phyloP scores from a whole-genome alignment of 1,140 invertebrate genomes.

The Diploscapter pachys region DNA sequence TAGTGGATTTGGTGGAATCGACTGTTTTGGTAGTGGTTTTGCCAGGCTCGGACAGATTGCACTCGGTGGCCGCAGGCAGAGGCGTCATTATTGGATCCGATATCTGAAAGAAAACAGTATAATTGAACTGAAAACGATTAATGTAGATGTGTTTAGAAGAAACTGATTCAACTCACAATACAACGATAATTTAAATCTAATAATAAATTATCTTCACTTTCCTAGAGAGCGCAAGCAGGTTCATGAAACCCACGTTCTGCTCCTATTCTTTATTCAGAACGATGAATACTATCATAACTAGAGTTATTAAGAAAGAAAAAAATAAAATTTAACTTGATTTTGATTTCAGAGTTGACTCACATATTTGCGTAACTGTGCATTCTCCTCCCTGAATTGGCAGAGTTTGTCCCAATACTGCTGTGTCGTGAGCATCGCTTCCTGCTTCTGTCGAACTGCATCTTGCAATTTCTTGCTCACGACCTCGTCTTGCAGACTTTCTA shows the following conservation, averaged over 20 bases:
- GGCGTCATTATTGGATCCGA: constrained; percentile 26
- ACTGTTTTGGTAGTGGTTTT: background rate
- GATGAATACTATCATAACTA: too few relatives aligned
- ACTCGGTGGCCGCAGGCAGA: constrained; percentile 24
- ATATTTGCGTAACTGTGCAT: constrained; percentile 24
- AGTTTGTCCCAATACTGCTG: constrained; percentile 72
- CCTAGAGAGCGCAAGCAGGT: too few relatives aligned
- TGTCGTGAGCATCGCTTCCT: constrained; percentile 85
- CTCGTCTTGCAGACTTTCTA: constrained; percentile 15
- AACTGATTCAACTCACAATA: too few relatives aligned
- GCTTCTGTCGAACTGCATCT: constrained; percentile 78
- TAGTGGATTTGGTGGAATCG: background rate
- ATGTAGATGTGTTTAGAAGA: too few relatives aligned
- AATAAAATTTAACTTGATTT: background rate
- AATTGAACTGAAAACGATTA: too few relatives aligned
- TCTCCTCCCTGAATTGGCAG: constrained; percentile 44
- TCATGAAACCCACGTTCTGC: too few relatives aligned
- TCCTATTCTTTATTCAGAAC: too few relatives aligned
- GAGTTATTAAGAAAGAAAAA: background rate
- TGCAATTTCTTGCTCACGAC: constrained; percentile 66
- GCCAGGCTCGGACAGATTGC: constrained; percentile 15
- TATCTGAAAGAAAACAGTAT: constrained; percentile 25
- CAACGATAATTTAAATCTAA: too few relatives aligned
- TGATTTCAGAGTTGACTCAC: constrained; percentile 11
- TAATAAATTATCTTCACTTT: too few relatives aligned